Evolutionary conservation across 2,888 invertebrate genomes (phyloP).

Genomic region (Euclidia mi): DNA sequence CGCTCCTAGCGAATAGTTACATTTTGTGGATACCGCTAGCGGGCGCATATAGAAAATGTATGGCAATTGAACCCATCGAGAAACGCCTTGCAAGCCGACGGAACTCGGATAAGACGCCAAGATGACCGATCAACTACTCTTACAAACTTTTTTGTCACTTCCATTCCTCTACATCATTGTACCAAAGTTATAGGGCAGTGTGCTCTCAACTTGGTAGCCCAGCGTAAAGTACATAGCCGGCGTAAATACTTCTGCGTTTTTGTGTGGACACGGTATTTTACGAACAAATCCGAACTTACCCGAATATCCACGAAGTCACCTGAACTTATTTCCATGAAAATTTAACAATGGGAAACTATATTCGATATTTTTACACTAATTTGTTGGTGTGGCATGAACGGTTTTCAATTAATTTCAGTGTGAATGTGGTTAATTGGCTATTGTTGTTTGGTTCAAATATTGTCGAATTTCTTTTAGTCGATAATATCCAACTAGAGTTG

Average conservation of each 20-base stretch:
- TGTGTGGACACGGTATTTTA: slow-evolving; percentile 40
- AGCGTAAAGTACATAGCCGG: slow-evolving; percentile 63
- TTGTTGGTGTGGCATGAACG: neutral
- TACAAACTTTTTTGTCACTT: no score
- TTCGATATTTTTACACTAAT: neutral
- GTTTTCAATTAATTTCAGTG: slow-evolving; percentile 7
- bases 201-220: slow-evolving; percentile 59
- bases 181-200: slow-evolving; percentile 62
- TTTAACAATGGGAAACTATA: slow-evolving; percentile 25
- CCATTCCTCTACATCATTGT: slow-evolving; percentile 32
- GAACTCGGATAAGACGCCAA: no score
- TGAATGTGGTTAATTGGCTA: slow-evolving; percentile 6
- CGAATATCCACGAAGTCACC: slow-evolving; percentile 3
- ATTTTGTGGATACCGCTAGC: no score
- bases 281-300: slow-evolving; percentile 4
- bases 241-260: slow-evolving; percentile 65
- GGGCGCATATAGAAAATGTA: no score
- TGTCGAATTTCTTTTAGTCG: neutral
- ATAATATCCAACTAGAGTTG: neutral
- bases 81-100: no score
- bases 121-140: no score
- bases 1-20: no score
- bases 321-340: neutral
- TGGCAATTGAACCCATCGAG: no score
- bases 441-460: neutral